Conservation (phyloP, 2,113 vertebrate species). For the Aegotheles bennettii region DNA sequence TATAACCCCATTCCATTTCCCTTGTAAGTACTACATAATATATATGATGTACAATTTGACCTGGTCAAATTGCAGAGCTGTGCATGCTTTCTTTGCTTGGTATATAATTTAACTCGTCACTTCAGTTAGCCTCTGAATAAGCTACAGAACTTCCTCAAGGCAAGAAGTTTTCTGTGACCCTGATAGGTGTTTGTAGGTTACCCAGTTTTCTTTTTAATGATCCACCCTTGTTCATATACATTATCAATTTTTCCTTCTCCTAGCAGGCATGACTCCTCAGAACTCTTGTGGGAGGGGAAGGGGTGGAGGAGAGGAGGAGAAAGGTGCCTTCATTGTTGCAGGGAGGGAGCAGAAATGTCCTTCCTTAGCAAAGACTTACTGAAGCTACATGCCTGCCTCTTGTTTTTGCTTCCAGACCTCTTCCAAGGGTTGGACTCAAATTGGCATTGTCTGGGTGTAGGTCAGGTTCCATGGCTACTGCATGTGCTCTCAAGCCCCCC, state of each 20-base stretch:
- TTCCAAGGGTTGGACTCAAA: slow-evolving; percentile 50
- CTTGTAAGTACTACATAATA: slow-evolving; percentile 82
- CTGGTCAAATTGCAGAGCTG: neutral
- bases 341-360: neutral
- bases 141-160: neutral
- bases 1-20: slow-evolving; percentile 94
- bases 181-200: neutral
- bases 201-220: neutral
- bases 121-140: neutral
- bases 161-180: neutral
- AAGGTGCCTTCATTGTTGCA: neutral
- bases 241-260: neutral
- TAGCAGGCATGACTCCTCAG: neutral
- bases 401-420: slow-evolving; percentile 50
- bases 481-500: neutral
- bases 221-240: neutral
- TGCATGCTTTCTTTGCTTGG: neutral
- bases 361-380: neutral
- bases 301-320: neutral
- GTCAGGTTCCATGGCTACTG: slow-evolving; percentile 52
- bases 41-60: neutral
- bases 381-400: neutral
- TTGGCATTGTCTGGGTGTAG: slow-evolving; percentile 47
- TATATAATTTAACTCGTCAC: neutral
- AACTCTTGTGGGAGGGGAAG: neutral